Evolutionary conservation across 64 coral and sea anemone genomes (phyloP).

Genomic region (Dendrophyllia cribrosa): DNA sequence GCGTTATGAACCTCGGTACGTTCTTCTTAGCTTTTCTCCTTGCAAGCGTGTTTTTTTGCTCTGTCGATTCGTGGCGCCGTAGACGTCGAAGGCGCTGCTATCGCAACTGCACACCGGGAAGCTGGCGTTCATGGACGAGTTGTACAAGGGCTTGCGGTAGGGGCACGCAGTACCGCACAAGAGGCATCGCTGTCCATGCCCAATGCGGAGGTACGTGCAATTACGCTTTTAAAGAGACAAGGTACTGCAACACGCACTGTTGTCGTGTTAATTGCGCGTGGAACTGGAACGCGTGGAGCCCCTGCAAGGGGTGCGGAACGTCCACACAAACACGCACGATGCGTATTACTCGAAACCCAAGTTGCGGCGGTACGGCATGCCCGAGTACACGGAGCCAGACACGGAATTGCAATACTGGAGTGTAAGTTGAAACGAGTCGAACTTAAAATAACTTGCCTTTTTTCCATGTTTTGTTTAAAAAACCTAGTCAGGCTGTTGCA

Average conservation of each 20-base stretch:
- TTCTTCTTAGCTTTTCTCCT: not conserved
- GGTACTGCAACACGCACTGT: slow-evolving; percentile 25
- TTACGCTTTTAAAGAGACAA: not conserved
- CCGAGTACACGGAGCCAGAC: slow-evolving; percentile 42
- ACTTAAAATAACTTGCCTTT: no score
- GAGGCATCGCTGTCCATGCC: not conserved
- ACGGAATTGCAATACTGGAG: slow-evolving; percentile 51
- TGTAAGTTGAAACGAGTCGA: slow-evolving; percentile 53
- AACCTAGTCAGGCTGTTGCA: no score
- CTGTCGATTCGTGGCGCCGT: not conserved
- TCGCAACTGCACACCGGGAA: slow-evolving; percentile 34
- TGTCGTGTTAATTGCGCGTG: slow-evolving; percentile 67
- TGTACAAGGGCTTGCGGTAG: slow-evolving; percentile 33
- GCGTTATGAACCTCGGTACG: not conserved
- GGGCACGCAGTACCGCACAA: slow-evolving; percentile 21
- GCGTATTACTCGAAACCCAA: not conserved
- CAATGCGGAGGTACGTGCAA: slow-evolving; percentile 54
- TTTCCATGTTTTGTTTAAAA: no score
- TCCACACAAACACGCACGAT: slow-evolving; percentile 42
- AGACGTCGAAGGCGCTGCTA: slow-evolving; percentile 39
- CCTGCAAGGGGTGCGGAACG: slow-evolving; percentile 52
- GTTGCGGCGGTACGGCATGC: slow-evolving; percentile 50
- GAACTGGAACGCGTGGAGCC: slow-evolving; percentile 50
- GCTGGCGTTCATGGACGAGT: slow-evolving; percentile 33
- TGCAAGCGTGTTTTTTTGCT: not conserved